Evolutionary conservation across 2,888 invertebrate genomes (phyloP).

Genomic region (Gandaritis pyraliata): DNA sequence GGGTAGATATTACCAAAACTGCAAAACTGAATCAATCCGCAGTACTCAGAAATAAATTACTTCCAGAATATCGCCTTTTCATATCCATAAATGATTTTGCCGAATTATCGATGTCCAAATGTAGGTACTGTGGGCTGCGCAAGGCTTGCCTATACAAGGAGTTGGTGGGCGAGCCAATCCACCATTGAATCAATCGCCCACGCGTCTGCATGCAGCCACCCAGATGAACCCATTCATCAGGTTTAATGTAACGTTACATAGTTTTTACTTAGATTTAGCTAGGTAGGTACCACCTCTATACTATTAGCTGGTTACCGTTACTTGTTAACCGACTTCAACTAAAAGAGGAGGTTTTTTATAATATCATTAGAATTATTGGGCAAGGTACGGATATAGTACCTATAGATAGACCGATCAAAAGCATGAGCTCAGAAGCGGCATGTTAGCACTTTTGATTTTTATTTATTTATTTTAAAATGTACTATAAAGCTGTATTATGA

Average conservation of each 20-base stretch:
- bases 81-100: conserved; percentile 31
- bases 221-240: conserved; percentile 53
- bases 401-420: no score
- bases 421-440: no score
- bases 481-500: no score
- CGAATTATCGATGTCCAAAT: conserved; percentile 50
- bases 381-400: no score
- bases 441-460: no score
- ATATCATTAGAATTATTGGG: no score
- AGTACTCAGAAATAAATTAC: not conserved
- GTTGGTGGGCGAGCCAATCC: conserved; percentile 57
- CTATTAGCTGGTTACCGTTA: no score
- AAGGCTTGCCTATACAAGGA: conserved; percentile 62
- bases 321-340: no score
- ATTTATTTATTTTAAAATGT: no score
- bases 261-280: conserved; percentile 18
- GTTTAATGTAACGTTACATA: conserved; percentile 39
- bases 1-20: conserved; percentile 17
- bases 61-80: conserved; percentile 12
- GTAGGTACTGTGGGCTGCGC: conserved; percentile 63
- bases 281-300: no score
- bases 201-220: conserved; percentile 60
- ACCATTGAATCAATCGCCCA: conserved; percentile 74
- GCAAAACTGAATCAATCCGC: conserved; percentile 7
- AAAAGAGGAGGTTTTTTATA: no score